These are phyloP conservation scores for Malurus alboscapulatus DNA, from an alignment of 2,113 vertebrate species.

Conservation along the genomic window DNA sequence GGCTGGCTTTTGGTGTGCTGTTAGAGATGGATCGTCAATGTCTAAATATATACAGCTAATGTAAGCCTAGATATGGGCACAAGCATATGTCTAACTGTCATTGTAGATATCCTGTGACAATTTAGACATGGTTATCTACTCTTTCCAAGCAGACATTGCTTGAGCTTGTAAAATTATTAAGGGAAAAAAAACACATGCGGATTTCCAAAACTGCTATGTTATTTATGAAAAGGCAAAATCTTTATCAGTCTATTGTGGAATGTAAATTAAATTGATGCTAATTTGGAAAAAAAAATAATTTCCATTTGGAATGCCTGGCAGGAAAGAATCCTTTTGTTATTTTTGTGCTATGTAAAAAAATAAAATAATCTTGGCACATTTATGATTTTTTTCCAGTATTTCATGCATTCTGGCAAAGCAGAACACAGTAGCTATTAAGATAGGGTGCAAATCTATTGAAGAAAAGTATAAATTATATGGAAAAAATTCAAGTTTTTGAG, in stretches of 20 bases:
- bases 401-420: not conserved
- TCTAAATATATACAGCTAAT: not conserved
- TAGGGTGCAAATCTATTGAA: not conserved
- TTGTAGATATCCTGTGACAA: not conserved
- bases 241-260: not conserved
- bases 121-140: not conserved
- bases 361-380: not conserved
- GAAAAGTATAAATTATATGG: not conserved
- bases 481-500: not conserved
- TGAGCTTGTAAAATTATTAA: not conserved
- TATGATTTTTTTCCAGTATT: not conserved
- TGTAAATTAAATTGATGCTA: not conserved
- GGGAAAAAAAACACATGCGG: too few relatives aligned
- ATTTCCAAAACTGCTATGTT: not conserved
- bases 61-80: not conserved
- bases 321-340: not conserved
- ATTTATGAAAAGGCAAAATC: not conserved
- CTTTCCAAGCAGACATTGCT: not conserved
- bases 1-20: not conserved
- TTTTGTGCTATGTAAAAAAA: not conserved
- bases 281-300: not conserved
- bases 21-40: not conserved
- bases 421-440: not conserved
- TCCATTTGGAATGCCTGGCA: not conserved
- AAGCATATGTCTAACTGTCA: not conserved